phyloP scores from a whole-genome alignment of 2,797 vertebrate species.

The Spatula clypeata region DNA sequence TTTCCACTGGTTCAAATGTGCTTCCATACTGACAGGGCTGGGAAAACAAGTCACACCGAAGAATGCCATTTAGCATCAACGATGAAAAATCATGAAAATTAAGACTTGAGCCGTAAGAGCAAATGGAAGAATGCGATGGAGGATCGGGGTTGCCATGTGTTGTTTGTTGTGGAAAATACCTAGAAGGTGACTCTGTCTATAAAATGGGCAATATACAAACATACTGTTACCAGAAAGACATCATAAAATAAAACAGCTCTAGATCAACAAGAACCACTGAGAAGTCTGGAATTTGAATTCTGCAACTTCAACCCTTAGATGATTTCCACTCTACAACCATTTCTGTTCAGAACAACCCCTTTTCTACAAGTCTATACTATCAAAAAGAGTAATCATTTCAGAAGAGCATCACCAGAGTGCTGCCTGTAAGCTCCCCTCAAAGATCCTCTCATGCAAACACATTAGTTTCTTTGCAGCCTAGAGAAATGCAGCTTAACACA shows the following conservation, averaged over 20 bases:
- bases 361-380: background rate
- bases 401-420: background rate
- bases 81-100: conserved; percentile 40
- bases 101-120: conserved; percentile 8
- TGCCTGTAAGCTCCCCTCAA: background rate
- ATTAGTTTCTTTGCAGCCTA: background rate
- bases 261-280: background rate
- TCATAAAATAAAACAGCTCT: background rate
- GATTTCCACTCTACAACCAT: background rate
- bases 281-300: background rate
- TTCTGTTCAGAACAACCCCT: background rate
- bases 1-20: conserved; percentile 17
- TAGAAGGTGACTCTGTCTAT: background rate
- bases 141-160: background rate
- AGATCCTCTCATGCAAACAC: background rate
- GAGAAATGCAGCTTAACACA: background rate
- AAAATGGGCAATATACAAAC: background rate
- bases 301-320: background rate
- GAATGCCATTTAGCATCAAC: conserved; percentile 1
- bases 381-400: background rate
- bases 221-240: background rate
- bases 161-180: background rate
- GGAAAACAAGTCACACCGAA: background rate
- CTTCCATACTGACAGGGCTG: background rate
- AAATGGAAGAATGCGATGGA: background rate